Conservation (phyloP, 37 sponge, comb jelly and placozoan species). For the Tethya wilhelma region DNA sequence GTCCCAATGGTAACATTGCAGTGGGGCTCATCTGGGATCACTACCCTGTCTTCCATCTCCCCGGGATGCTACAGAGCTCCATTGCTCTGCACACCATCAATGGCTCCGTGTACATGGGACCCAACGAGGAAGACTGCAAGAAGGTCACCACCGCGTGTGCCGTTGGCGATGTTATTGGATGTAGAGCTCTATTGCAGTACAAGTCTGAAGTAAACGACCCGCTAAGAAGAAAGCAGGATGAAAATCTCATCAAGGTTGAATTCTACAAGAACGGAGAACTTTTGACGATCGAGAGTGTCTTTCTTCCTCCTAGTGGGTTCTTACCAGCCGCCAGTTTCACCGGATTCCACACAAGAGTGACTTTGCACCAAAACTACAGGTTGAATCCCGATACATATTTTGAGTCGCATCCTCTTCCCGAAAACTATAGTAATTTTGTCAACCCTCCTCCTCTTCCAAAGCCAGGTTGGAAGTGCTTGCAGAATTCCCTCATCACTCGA, state of each 20-base stretch:
- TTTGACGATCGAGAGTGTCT: slow-evolving; percentile 1
- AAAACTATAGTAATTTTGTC: slow-evolving; percentile 34
- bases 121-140: slow-evolving; percentile 1
- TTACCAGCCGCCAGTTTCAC: slow-evolving; percentile 56
- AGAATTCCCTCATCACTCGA: slow-evolving; percentile 21
- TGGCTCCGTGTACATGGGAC: not conserved
- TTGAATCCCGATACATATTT: slow-evolving; percentile 58
- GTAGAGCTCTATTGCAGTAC: slow-evolving; percentile 26
- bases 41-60: slow-evolving; percentile 27
- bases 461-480: slow-evolving; percentile 33
- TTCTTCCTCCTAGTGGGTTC: slow-evolving; percentile 43
- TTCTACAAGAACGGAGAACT: slow-evolving; percentile 49
- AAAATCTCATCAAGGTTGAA: slow-evolving; percentile 14
- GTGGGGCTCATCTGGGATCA: slow-evolving; percentile 46
- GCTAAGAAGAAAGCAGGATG: not conserved
- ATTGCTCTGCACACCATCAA: slow-evolving; percentile 31
- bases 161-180: slow-evolving; percentile 77
- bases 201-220: slow-evolving; percentile 38
- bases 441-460: not conserved
- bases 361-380: not conserved
- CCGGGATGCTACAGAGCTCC: slow-evolving; percentile 34
- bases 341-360: slow-evolving; percentile 23
- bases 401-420: slow-evolving; percentile 48
- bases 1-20: slow-evolving; percentile 1
- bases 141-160: not conserved